Evolutionary conservation across 2,113 vertebrate genomes (phyloP).

Genomic region (Neoarius graeffei): DNA sequence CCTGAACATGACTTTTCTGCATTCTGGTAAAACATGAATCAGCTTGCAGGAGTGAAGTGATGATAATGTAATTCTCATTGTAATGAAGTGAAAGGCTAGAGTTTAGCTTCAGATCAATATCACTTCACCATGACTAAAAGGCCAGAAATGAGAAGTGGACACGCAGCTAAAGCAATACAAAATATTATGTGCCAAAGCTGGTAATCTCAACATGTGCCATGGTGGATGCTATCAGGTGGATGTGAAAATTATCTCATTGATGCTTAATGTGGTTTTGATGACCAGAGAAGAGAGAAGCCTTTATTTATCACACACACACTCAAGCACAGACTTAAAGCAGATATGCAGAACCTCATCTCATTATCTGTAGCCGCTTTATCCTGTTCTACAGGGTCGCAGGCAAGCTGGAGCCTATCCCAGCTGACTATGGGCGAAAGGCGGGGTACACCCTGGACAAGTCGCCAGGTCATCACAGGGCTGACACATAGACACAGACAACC

Average conservation of each 20-base stretch:
- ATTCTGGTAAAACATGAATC: constrained; percentile 31
- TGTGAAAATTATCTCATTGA: constrained; percentile 21
- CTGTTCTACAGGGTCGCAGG: too few species aligned
- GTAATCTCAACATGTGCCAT: background rate
- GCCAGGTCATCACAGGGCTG: too few species aligned
- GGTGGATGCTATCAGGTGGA: background rate
- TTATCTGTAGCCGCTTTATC: too few species aligned
- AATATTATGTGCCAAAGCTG: background rate
- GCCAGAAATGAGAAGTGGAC: background rate
- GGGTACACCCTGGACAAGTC: too few species aligned
- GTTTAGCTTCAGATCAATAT: background rate
- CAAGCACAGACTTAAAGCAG: too few species aligned
- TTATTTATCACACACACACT: too few species aligned
- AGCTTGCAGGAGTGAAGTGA: constrained; percentile 27
- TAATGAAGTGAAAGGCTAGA: constrained; percentile 20
- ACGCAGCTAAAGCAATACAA: background rate
- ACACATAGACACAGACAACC: too few species aligned
- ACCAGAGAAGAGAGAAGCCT: background rate
- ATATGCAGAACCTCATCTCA: too few species aligned
- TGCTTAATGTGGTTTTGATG: constrained; percentile 29
- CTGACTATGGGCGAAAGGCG: too few species aligned
- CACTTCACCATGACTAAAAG: background rate
- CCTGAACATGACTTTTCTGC: background rate
- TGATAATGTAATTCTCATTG: constrained; percentile 30
- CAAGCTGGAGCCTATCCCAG: too few species aligned